Conservation (phyloP, 2,797 vertebrate species). For the Ispidina picta region DNA sequence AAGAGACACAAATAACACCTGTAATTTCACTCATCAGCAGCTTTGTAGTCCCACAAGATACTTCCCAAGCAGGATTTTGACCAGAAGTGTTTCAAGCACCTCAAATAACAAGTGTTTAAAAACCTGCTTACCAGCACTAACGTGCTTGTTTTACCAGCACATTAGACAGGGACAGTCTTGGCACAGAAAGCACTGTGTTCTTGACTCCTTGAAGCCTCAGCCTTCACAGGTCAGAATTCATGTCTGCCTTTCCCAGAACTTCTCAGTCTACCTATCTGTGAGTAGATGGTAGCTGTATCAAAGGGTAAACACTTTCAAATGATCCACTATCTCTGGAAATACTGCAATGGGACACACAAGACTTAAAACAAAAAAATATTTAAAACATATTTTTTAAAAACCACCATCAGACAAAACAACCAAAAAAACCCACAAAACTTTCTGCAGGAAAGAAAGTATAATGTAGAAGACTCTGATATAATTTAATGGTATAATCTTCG, state of each 20-base stretch:
- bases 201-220: conserved; percentile 18
- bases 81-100: conserved; percentile 15
- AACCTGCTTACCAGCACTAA: conserved; percentile 19
- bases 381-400: neutral
- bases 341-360: neutral
- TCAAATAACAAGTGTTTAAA: conserved; percentile 9
- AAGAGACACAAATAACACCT: neutral
- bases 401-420: neutral
- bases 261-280: neutral
- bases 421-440: neutral
- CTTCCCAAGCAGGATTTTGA: conserved; percentile 20
- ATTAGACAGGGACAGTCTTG: neutral
- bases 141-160: neutral
- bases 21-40: conserved; percentile 7
- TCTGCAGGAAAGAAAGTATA: neutral
- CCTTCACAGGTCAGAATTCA: neutral
- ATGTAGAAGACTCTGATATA: neutral
- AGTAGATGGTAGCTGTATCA: neutral
- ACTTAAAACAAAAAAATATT: neutral
- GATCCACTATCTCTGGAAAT: neutral
- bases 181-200: neutral
- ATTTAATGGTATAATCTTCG: neutral
- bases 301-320: conserved; percentile 2
- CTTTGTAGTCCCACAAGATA: neutral
- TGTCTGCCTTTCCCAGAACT: neutral